Base-by-base conservation (phyloP, 2,888 invertebrate species). In the Tethea ocularis region DNA sequence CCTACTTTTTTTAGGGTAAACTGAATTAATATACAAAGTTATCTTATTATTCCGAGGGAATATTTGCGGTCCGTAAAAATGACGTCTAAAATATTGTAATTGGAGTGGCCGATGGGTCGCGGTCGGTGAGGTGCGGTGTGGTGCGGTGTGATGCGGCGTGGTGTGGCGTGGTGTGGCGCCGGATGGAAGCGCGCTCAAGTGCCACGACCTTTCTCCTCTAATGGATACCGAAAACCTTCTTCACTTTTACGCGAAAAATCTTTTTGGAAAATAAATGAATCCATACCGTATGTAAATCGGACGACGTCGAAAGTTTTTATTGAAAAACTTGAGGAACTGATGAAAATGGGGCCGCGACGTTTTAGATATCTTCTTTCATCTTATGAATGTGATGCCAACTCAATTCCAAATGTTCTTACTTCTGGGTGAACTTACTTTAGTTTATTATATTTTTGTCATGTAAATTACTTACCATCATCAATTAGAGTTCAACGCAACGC, bases 281-380 rank as follows among this genome's bases (percentile, higher is more conserved):
- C 89, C 87, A 87, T 88, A 87, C 87, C 88, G 91, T 91, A 91
- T 91, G 91, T 89, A 91, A 92, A 91, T 91, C 87, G 86, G 86
- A 85, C 83, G 80, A 82, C 86, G 85, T 84, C 78, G 83, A 88
- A 91, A 91, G 90, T 91, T 93, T 93, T 92, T 92, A 92, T 92
- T 92, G 91, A 91, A 93, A 93, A 93, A 92, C 91, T 91, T 93
- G 88, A 91, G 82, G 86, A 85, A 86, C 87, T 88, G 88, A 91
- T 91, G 90, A 89, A 91, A 91, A 91, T 89, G 89, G 87, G 86
- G 82, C 81, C 80, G 86, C 84, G 78, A 83, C 86, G 84, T 83
- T 85, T 85, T 87, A 87, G 86, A 87, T 89, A 84, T 87, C 82
- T 80, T 71, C 84, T 77, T 82, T 80, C 83, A 74, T 80, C 82